Evolutionary conservation across 1,140 invertebrate genomes (phyloP).

Genomic region (Polypedilum pembai): DNA sequence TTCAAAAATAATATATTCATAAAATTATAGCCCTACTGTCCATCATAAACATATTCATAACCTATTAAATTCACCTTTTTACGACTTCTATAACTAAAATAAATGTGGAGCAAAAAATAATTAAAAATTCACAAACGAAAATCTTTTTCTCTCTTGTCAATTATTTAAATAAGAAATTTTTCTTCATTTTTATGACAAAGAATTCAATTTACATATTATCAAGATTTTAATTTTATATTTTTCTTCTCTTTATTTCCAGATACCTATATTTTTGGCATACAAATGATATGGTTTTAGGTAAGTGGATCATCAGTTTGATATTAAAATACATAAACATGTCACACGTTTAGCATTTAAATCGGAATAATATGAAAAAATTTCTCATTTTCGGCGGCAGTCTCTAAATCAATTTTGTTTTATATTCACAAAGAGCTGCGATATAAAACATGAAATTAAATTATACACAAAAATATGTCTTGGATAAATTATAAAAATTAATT

Average conservation of each 20-base stretch:
- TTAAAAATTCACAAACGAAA: no score
- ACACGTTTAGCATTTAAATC: not conserved
- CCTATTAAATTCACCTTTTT: no score
- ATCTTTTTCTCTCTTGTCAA: no score
- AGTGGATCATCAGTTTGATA: not conserved
- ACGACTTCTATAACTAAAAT: no score
- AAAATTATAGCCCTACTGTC: no score
- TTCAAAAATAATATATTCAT: no score
- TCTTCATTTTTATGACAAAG: not conserved
- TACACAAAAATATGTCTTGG: not conserved
- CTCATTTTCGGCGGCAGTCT: not conserved
- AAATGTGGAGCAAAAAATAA: no score
- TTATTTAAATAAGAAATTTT: no score
- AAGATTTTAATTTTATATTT: not conserved
- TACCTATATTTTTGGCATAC: not conserved
- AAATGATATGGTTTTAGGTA: conserved; percentile 5
- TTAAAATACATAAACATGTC: not conserved
- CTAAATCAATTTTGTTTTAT: not conserved
- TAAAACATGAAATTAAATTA: not conserved
- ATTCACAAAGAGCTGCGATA: not conserved
- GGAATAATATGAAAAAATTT: not conserved
- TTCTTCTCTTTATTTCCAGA: not conserved
- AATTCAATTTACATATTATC: not conserved
- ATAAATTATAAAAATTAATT: not conserved
- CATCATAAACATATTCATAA: no score